phyloP scores from a whole-genome alignment of 2,888 invertebrate genomes.

The Cataglyphis cursor region DNA sequence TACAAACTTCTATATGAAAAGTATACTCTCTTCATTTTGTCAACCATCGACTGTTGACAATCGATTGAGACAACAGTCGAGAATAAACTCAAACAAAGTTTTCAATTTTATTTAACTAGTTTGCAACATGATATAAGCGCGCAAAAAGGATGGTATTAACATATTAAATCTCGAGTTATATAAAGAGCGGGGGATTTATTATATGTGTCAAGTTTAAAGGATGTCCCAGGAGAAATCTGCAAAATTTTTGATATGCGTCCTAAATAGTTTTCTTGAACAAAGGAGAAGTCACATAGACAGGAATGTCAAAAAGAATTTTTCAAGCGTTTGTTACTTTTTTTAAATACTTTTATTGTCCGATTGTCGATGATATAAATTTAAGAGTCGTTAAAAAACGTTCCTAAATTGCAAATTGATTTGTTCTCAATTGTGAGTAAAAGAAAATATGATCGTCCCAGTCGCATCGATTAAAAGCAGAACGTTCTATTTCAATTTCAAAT shows the following conservation, averaged over 20 bases:
- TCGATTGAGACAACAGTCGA: neutral
- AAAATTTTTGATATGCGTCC: neutral
- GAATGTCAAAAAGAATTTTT: neutral
- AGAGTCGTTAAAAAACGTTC: neutral
- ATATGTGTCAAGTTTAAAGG: neutral
- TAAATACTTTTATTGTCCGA: neutral
- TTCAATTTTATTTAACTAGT: conserved; percentile 30
- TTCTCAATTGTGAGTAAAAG: conserved; percentile 2
- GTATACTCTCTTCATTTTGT: conserved; percentile 1
- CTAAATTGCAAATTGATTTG: conserved; percentile 16
- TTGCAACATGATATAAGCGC: neutral
- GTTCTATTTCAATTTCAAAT: conserved; percentile 75
- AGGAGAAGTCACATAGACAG: neutral
- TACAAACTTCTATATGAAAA: neutral
- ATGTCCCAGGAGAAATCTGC: neutral
- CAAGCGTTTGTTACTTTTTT: neutral
- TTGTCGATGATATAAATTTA: neutral
- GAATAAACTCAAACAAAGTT: conserved; percentile 28
- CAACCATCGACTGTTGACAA: neutral
- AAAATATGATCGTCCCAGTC: neutral
- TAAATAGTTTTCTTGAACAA: neutral
- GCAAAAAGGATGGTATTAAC: neutral
- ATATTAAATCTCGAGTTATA: neutral
- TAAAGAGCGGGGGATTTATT: neutral
- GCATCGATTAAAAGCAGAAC: conserved; percentile 53